Conservation (phyloP, 2,113 vertebrate species). For the Sakesphorus luctuosus region DNA sequence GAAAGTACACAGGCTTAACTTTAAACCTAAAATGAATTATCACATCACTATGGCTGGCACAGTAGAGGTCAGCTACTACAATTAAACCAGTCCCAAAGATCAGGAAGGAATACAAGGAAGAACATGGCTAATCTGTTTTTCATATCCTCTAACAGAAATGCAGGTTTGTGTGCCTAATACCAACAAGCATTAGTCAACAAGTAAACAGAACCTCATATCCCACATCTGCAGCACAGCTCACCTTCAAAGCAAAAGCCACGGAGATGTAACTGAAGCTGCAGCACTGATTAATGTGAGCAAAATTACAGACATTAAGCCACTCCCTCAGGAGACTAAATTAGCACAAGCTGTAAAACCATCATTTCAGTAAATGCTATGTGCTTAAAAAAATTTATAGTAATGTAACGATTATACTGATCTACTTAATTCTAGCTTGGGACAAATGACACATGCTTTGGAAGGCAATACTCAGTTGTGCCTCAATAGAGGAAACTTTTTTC, state of each 20-base stretch:
- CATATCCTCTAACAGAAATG: not conserved
- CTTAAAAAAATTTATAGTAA: not conserved
- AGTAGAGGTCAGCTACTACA: not conserved
- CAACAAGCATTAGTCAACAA: not conserved
- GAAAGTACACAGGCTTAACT: not conserved
- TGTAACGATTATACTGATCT: not conserved
- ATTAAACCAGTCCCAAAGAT: not conserved
- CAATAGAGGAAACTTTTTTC: not conserved
- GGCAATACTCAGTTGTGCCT: not conserved
- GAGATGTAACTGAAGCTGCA: not conserved
- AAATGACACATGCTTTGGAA: not conserved
- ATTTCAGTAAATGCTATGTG: not conserved
- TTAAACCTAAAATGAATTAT: not conserved
- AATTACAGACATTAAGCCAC: constrained; percentile 3
- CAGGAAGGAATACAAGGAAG: not conserved
- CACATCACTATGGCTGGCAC: not conserved
- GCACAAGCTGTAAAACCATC: not conserved
- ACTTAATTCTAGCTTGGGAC: not conserved
- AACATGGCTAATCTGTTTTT: not conserved
- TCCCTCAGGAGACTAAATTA: constrained; percentile 14
- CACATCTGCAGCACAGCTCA: not conserved
- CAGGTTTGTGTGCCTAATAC: not conserved
- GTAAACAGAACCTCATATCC: not conserved
- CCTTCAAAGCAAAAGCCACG: not conserved
- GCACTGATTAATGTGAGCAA: not conserved